phyloP scores from a whole-genome alignment of 2,888 invertebrate species.

The Acrobasis consociella region DNA sequence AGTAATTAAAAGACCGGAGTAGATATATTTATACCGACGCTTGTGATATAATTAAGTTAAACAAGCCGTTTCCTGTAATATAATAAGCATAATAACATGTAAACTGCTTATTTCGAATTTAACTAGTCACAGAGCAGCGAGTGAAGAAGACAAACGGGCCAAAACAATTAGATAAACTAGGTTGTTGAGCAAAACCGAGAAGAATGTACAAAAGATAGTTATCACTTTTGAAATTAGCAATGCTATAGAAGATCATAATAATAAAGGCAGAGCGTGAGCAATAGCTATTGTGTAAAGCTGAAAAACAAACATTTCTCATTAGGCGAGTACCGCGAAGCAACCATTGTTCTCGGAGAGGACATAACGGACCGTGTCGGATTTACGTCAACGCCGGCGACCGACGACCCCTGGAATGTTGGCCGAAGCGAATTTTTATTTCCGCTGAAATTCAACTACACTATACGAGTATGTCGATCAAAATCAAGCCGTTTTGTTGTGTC shows the following conservation, averaged over 20 bases:
- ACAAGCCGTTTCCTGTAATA: neutral
- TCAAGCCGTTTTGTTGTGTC: neutral
- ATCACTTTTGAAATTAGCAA: conserved; percentile 54
- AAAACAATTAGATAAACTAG: conserved; percentile 27
- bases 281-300: conserved; percentile 68
- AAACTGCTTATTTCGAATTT: neutral
- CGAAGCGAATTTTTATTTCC: conserved; percentile 9
- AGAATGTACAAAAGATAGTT: conserved; percentile 42
- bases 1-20: neutral
- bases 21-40: neutral
- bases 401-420: conserved; percentile 59
- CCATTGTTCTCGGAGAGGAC: conserved; percentile 74
- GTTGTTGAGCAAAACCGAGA: conserved; percentile 16
- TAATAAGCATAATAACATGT: neutral
- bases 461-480: neutral
- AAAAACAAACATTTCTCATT: conserved; percentile 81
- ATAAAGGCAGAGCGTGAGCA: conserved; percentile 66
- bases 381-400: conserved; percentile 65
- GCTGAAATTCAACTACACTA: neutral
- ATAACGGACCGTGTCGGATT: conserved; percentile 78
- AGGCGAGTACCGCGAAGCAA: conserved; percentile 71
- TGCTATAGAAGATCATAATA: conserved; percentile 60
- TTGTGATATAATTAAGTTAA: conserved; percentile 6
- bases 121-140: neutral
- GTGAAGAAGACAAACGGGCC: conserved; percentile 18